phyloP scores from a whole-genome alignment of 2,113 vertebrate species.

The Neogobius melanostomus region DNA sequence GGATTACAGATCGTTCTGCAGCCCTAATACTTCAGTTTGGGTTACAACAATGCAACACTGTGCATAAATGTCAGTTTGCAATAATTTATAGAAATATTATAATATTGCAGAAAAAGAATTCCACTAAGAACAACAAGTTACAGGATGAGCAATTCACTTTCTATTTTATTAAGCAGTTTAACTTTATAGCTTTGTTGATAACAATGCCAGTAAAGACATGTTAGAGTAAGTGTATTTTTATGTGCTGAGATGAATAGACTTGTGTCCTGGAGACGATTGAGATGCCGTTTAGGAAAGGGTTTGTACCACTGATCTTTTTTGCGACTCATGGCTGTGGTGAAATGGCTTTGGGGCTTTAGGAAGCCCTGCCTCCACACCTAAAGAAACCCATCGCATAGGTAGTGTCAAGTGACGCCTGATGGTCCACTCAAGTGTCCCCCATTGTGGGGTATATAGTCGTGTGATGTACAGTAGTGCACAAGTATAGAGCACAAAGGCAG shows the following conservation, averaged over 20 bases:
- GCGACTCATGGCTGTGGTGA: constrained; percentile 29
- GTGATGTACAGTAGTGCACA: constrained; percentile 36
- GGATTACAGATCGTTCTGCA: too few relatives aligned
- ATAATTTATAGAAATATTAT: background rate
- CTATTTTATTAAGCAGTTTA: background rate
- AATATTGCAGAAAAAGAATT: background rate
- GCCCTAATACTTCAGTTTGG: too few relatives aligned
- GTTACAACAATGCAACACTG: too few relatives aligned
- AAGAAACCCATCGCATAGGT: constrained; percentile 23
- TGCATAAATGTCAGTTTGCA: too few relatives aligned
- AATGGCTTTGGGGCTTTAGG: constrained; percentile 24
- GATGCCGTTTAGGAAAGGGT: constrained; percentile 34
- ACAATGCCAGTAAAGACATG: background rate
- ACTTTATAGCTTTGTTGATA: background rate
- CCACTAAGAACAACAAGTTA: background rate
- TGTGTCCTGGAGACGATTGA: constrained; percentile 32
- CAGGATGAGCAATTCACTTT: background rate
- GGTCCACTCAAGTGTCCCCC: constrained; percentile 38
- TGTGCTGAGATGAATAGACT: constrained; percentile 32
- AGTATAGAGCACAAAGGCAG: constrained; percentile 36
- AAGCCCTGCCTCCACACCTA: constrained; percentile 17
- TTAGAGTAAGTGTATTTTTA: background rate
- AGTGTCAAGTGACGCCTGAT: constrained; percentile 43
- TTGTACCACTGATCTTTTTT: constrained; percentile 40
- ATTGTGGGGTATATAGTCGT: constrained; percentile 38